Conservation (phyloP, 2,888 invertebrate genomes). For the Amiota mariae region DNA sequence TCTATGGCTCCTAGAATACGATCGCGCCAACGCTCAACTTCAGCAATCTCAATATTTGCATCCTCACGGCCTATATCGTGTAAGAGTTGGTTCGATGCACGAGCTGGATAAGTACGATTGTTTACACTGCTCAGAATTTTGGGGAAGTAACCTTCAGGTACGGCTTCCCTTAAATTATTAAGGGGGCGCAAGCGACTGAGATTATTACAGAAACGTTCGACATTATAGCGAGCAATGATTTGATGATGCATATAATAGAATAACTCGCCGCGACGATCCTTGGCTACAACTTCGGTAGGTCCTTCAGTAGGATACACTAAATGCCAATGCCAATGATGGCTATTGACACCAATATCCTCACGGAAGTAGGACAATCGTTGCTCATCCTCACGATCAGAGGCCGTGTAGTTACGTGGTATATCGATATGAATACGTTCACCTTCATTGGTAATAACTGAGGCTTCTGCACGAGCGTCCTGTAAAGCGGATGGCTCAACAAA, state of each 20-base stretch:
- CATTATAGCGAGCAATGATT: constrained; percentile 79
- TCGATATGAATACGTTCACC: constrained; percentile 77
- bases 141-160: constrained; percentile 86
- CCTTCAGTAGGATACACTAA: constrained; percentile 86
- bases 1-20: constrained; percentile 84
- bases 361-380: constrained; percentile 88
- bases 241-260: constrained; percentile 85
- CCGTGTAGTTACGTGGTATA: constrained; percentile 84
- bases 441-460: constrained; percentile 76
- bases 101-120: constrained; percentile 83
- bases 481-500: constrained; percentile 85
- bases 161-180: constrained; percentile 80
- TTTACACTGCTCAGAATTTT: constrained; percentile 82
- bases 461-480: constrained; percentile 80
- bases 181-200: constrained; percentile 79
- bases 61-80: constrained; percentile 80
- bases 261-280: constrained; percentile 82
- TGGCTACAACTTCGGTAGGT: constrained; percentile 78
- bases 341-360: constrained; percentile 88
- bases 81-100: constrained; percentile 77
- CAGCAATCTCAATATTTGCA: constrained; percentile 76
- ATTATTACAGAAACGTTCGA: constrained; percentile 83
- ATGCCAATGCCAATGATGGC: constrained; percentile 95
- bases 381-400: constrained; percentile 83
- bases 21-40: constrained; percentile 84